Base-by-base conservation (phyloP, 2,113 vertebrate genomes). In the Talpa occidentalis region DNA sequence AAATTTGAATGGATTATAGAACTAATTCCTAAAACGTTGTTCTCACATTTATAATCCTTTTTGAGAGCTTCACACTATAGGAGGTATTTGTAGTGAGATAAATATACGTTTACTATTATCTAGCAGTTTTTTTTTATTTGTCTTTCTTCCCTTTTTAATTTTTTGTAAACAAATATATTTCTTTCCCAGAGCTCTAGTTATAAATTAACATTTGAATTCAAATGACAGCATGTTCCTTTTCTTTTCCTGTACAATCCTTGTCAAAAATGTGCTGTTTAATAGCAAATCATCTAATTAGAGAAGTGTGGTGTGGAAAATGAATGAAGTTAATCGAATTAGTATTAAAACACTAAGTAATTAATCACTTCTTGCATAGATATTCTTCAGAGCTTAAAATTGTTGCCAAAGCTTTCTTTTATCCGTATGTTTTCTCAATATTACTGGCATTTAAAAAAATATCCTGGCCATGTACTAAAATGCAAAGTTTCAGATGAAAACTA, bases 301-400 rank as follows among this genome's bases (percentile, higher is more conserved):
- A 89, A n/a, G 79, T 83, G 22, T 60, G 28, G 35, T 88, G 8
- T 93, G 87, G 28, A 96, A 97, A 97, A 97, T 90, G 14, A 95
- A 95, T 80, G 0, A 0, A 97, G 94, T 59, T 94, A 52, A 78
- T 17, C 92, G 60, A 97, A 91, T 96, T 96, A 94, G 69, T 79
- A 91, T 95, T 93, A 42, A 95, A 96, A 95, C 19, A 95, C 26
- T 92, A 93, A 87, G 66, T 66, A 89, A 94, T 97, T 98, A 97
- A 95, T 97, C 81, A 94, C 24, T 81, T 66, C 89, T 69, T 81
- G 37, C 69, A 94, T 44, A 95, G 4, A 15, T 93, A 90, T 95
- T 96, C 96, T 93, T 90, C 86, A 91, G 70, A 37, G 62, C 1
- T 84, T 92, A 93, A 96, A 97, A 94, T 15, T 67, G 21, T 88